Conservation (phyloP, 2,797 vertebrate genomes). For the Limosa lapponica region DNA sequence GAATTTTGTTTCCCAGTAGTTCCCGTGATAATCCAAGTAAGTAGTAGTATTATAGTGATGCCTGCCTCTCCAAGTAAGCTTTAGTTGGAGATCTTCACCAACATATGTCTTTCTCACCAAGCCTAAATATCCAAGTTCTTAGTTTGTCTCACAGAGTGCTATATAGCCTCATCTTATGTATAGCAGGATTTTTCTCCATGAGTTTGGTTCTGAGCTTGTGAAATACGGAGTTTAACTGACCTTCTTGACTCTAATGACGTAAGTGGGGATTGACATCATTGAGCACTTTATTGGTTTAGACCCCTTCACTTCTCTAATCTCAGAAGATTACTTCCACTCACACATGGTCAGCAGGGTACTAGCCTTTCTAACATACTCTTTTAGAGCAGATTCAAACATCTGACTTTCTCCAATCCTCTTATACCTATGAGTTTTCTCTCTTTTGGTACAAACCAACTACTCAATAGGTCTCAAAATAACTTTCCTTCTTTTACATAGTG, state of each 20-base stretch:
- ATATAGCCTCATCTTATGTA: background rate
- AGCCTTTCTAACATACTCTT: background rate
- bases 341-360: conserved; percentile 26
- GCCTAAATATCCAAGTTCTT: background rate
- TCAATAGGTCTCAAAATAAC: background rate
- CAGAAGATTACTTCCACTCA: conserved; percentile 38
- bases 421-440: background rate
- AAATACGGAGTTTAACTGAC: conserved; percentile 22
- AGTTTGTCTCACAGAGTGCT: background rate
- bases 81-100: background rate
- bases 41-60: background rate
- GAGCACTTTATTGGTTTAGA: conserved; percentile 40
- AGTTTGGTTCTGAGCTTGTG: background rate
- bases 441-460: background rate
- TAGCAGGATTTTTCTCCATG: background rate
- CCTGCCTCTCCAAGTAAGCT: background rate
- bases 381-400: conserved; percentile 9
- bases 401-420: background rate
- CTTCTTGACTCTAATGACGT: background rate
- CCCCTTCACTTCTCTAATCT: conserved; percentile 29
- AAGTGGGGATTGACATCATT: conserved; percentile 9
- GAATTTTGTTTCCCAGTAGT: background rate
- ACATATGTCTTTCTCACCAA: background rate
- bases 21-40: background rate
- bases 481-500: background rate